phyloP scores from a whole-genome alignment of 2,113 vertebrate genomes.

The Lontra canadensis region DNA sequence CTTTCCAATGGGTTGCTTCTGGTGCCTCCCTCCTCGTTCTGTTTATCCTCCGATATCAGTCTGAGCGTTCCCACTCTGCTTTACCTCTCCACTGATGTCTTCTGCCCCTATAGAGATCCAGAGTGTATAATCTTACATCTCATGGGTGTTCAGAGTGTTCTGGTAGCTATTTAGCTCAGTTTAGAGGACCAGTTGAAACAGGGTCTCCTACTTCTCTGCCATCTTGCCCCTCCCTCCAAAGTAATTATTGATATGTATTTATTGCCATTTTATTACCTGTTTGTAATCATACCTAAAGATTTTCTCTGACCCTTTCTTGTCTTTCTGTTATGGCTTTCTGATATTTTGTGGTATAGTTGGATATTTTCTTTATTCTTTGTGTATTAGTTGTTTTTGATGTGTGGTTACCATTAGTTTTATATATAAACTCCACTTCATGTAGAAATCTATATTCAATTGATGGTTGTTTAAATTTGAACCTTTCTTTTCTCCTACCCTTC shows the following conservation, averaged over 20 bases:
- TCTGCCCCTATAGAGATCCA: too few relatives aligned
- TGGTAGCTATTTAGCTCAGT: too few relatives aligned
- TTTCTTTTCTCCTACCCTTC: not conserved
- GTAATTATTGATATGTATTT: not conserved
- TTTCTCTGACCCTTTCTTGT: not conserved
- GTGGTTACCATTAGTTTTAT: not conserved
- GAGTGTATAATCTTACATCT: too few relatives aligned
- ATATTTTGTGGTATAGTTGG: not conserved
- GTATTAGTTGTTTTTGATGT: not conserved
- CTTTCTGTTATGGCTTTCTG: not conserved
- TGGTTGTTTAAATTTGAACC: not conserved
- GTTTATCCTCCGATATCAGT: too few relatives aligned
- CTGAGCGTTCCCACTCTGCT: too few relatives aligned
- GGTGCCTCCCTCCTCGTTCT: too few relatives aligned
- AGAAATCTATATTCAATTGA: not conserved
- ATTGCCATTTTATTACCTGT: not conserved
- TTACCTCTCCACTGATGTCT: too few relatives aligned
- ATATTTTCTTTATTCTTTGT: not conserved
- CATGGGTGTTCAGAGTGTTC: too few relatives aligned
- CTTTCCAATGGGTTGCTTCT: too few relatives aligned
- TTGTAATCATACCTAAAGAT: not conserved
- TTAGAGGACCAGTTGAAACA: too few relatives aligned
- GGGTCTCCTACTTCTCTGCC: too few relatives aligned
- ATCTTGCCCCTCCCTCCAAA: not conserved
- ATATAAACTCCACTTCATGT: not conserved